Base-by-base conservation (phyloP, 64 coral and sea anemone species). In the Cladopsammia gracilis region DNA sequence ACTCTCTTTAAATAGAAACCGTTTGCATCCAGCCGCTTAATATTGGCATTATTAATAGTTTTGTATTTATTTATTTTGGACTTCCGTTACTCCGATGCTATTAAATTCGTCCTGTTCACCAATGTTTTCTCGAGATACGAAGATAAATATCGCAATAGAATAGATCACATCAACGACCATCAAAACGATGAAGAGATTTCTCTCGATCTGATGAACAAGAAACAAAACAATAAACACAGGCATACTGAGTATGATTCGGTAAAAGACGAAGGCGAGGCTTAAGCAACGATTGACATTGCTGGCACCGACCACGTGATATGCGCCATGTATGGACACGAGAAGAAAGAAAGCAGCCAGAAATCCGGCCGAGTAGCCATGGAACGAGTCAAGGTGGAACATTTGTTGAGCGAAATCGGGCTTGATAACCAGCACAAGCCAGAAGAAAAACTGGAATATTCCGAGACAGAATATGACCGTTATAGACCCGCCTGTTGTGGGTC, bases 141-240 rank as follows among this genome's bases (percentile, higher is more conserved):
- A 61, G 10, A 62, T 62, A 0, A 61, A 59, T 44, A 81, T 61
- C 4, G 62, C n/a, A 43, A 81, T 25, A 0, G 58, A 61, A 60
- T 15, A 61, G 2, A 18, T 4, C 11, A 61, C 13, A 62, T 81
- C 78, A 61, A 62, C 12, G 45, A 10, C 61, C 19, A 43, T 18
- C 23, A 81, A 15, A 43, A 62, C 25, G 20, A 87, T 34, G 59
- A 74, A 93, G 19, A 93, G 25, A 49, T 78, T 93, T 24, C 75
- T 34, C 24, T 93, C 91, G 57, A 93, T 87, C 56, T 78, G 85
- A 22, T 62, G 83, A 66, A 93, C 83, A 65, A 77, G 62, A 61
- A 87, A 93, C 53, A 93, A 77, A 43, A 71, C 34, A 22, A 70
- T 23, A 48, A 77, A 58, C 14, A 57, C 47, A 6, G 91, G 91